phyloP scores from a whole-genome alignment of 2,113 vertebrate genomes.

The Numida meleagris region DNA sequence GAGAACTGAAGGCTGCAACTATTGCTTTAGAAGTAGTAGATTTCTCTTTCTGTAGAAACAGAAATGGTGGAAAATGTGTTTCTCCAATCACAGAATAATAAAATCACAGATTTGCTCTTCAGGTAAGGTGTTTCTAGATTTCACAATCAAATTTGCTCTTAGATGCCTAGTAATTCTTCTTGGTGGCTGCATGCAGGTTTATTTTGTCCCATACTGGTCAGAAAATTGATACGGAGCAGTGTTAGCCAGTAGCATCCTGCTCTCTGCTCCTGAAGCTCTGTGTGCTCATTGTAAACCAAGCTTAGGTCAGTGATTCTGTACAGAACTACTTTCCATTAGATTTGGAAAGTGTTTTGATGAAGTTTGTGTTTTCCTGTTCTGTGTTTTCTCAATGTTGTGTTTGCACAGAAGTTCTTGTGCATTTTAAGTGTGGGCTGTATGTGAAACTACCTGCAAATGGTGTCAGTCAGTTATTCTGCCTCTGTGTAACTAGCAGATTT shows the following conservation, averaged over 20 bases:
- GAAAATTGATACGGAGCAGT: background rate
- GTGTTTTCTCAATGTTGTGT: background rate
- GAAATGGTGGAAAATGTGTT: background rate
- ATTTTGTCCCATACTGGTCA: accelerated
- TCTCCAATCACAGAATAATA: background rate
- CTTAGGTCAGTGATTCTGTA: background rate
- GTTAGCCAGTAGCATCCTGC: background rate
- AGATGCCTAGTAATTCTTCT: background rate
- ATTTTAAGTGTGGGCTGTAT: background rate
- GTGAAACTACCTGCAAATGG: background rate
- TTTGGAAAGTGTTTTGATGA: background rate
- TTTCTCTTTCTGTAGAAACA: background rate
- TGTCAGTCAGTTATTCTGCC: background rate
- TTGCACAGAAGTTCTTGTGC: accelerated
- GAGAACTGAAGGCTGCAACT: background rate
- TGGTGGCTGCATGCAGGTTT: background rate
- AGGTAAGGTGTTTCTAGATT: background rate
- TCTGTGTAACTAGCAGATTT: background rate
- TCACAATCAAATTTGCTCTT: background rate
- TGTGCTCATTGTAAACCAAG: background rate
- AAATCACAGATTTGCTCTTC: background rate
- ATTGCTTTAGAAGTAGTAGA: background rate
- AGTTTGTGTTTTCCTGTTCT: background rate
- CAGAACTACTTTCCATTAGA: background rate
- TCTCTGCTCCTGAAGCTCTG: background rate